phyloP scores from a whole-genome alignment of 2,797 vertebrate species.

The Myotis planiceps region DNA sequence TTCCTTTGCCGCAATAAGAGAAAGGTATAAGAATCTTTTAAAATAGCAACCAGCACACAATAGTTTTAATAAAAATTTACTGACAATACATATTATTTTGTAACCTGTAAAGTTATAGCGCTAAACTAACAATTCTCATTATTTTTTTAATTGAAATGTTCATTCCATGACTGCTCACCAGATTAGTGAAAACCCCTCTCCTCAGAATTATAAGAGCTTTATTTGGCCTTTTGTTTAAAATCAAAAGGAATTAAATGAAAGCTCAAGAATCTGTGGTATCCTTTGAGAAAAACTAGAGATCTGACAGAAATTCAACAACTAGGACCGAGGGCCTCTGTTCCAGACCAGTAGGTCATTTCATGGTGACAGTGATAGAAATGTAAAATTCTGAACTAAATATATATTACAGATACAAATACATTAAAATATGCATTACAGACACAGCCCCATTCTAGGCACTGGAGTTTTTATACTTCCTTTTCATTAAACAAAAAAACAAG shows the following conservation, averaged over 20 bases:
- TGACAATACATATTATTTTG: not conserved
- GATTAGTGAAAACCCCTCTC: not conserved
- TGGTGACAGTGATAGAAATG: not conserved
- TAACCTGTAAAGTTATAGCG: not conserved
- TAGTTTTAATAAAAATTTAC: not conserved
- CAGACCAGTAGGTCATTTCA: not conserved
- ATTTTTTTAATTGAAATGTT: not conserved
- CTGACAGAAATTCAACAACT: not conserved
- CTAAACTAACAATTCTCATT: slow-evolving; percentile 15
- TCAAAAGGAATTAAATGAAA: not conserved
- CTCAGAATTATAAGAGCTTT: not conserved
- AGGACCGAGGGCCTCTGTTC: not conserved
- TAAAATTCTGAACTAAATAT: not conserved
- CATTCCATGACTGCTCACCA: not conserved
- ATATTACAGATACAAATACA: not conserved
- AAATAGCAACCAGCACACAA: not conserved
- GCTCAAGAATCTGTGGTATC: not conserved
- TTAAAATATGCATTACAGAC: not conserved
- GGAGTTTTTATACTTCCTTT: not conserved
- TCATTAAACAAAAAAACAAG: not conserved
- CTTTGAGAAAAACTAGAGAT: not conserved
- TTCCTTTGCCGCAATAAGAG: not conserved
- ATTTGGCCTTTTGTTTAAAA: not conserved
- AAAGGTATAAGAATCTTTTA: not conserved
- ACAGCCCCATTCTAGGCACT: not conserved